Percentiles rank a stretch among this genome's conserved stretches.
Conservation (phyloP, 2,888 invertebrate species). For the Cantharis rustica region DNA sequence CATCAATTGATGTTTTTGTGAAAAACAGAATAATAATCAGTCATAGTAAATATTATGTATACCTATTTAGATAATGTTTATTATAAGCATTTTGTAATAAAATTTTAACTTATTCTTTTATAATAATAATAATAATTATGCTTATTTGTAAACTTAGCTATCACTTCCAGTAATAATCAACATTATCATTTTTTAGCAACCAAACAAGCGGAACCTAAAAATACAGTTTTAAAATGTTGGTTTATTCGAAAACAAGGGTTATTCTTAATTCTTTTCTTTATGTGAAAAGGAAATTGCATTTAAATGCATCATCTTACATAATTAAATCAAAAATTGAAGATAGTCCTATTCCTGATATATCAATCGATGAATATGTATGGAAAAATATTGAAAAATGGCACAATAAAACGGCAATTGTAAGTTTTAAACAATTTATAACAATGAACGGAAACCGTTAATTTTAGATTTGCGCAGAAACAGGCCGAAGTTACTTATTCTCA, state of each 20-base stretch:
- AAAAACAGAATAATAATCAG: no score
- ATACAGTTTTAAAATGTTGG: no score
- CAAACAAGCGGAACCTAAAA: not conserved
- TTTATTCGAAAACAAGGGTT: not conserved
- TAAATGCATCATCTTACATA: not conserved
- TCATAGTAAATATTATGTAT: no score
- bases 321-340: not conserved
- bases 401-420: not conserved
- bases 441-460: constrained; percentile 26
- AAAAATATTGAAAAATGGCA: not conserved
- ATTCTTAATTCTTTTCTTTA: not conserved
- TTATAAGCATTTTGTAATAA: no score
- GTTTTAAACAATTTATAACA: not conserved
- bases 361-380: not conserved
- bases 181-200: no score
- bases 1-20: no score
- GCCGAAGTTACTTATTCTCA: constrained; percentile 70
- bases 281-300: not conserved
- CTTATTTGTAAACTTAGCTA: no score
- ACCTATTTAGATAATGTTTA: no score
- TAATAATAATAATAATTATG: no score
- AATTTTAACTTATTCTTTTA: no score
- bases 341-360: not conserved
- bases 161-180: no score
- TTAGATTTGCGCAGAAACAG: constrained; percentile 72